These are phyloP conservation scores for Seira musarum DNA, from an alignment of 2,888 invertebrate species.

Conservation along the genomic window DNA sequence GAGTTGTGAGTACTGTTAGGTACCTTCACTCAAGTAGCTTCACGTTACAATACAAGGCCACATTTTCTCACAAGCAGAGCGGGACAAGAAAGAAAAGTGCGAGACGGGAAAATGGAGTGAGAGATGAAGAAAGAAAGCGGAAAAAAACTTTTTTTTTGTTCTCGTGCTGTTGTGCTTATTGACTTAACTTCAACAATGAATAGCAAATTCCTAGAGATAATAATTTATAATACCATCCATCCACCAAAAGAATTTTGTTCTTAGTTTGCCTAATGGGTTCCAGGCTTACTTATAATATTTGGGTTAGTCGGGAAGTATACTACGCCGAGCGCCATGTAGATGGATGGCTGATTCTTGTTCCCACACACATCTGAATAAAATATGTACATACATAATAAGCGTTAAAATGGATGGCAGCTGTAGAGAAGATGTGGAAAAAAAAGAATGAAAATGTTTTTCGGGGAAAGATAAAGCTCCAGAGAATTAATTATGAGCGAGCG, in stretches of 20 bases:
- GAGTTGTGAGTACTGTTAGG: too few species aligned
- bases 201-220: too few species aligned
- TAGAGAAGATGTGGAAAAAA: conserved; percentile 1
- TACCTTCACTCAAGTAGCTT: too few species aligned
- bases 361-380: conserved; percentile 13
- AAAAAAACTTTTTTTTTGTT: background rate
- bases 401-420: background rate
- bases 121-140: background rate
- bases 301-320: conserved; percentile 14
- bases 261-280: background rate
- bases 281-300: conserved; percentile 10
- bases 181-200: too few species aligned
- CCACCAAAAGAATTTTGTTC: background rate
- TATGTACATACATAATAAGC: conserved; percentile 19
- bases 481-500: conserved; percentile 49
- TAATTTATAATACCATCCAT: too few species aligned
- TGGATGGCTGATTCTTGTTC: background rate
- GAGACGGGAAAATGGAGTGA: conserved; percentile 12
- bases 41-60: too few species aligned
- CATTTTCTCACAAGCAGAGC: too few species aligned
- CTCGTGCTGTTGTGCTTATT: background rate
- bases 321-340: background rate
- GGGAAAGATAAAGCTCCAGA: conserved; percentile 35
- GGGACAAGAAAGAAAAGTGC: background rate
- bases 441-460: background rate